Conservation (phyloP, 2,113 vertebrate genomes). For the Ahaetulla prasina region DNA sequence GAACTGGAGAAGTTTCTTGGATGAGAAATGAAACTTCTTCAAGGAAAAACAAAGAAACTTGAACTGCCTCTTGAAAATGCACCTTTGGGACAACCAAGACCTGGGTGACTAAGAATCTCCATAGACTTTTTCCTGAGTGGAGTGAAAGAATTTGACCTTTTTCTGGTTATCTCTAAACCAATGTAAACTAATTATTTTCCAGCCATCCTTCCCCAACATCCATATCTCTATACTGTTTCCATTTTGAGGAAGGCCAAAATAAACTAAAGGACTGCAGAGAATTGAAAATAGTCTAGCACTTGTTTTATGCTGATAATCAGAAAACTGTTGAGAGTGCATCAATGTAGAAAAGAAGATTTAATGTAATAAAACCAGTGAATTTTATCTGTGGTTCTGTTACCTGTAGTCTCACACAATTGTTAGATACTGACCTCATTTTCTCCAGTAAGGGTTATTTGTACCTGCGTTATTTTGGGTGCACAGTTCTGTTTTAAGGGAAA, state of each 20-base stretch:
- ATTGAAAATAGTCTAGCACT: slow-evolving; percentile 25
- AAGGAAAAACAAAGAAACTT: not conserved
- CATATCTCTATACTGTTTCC: not conserved
- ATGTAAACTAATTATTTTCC: not conserved
- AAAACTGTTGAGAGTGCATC: slow-evolving; percentile 27
- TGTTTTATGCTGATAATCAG: slow-evolving; percentile 52
- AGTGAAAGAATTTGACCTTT: not conserved
- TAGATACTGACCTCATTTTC: not conserved
- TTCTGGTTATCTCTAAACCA: slow-evolving; percentile 50
- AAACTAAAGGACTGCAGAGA: not conserved
- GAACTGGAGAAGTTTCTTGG: not conserved
- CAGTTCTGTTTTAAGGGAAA: not conserved
- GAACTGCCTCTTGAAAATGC: not conserved
- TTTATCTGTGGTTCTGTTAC: not conserved
- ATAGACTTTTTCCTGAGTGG: not conserved
- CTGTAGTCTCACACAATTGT: not conserved
- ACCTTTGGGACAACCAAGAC: not conserved
- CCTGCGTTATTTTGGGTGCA: not conserved
- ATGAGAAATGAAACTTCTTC: not conserved
- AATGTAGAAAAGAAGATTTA: slow-evolving; percentile 35
- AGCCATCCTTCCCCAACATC: not conserved
- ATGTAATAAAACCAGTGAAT: slow-evolving; percentile 20
- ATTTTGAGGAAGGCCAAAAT: not conserved
- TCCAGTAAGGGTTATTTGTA: not conserved
- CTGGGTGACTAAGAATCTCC: not conserved